Evolutionary conservation across 2,797 vertebrate species (phyloP).

Genomic region (Dermochelys coriacea): DNA sequence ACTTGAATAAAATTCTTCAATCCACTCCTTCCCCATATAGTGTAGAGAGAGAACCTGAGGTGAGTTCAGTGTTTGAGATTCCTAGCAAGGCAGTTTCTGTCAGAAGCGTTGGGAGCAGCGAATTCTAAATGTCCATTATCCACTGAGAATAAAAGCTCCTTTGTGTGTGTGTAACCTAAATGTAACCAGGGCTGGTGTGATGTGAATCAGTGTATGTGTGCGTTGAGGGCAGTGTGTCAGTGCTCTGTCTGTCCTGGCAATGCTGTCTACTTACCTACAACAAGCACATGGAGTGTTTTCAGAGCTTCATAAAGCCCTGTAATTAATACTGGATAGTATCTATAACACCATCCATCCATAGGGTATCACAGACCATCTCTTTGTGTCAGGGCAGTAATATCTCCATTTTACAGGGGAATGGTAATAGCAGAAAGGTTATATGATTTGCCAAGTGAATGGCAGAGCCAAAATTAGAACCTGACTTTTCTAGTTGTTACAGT

Average conservation of each 20-base stretch:
- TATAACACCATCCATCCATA: slow-evolving; percentile 66
- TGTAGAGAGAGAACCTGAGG: not conserved
- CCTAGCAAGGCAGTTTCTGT: slow-evolving; percentile 29
- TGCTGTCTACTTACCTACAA: slow-evolving; percentile 64
- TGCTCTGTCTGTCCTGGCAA: slow-evolving; percentile 15
- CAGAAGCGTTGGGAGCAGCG: slow-evolving; percentile 19
- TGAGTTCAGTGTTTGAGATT: not conserved
- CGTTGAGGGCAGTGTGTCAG: slow-evolving; percentile 12
- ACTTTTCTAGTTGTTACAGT: not conserved
- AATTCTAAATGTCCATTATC: slow-evolving; percentile 62
- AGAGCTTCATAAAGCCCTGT: slow-evolving; percentile 69
- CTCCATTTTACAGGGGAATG: not conserved
- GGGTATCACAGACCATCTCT: slow-evolving; percentile 55
- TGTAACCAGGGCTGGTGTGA: not conserved
- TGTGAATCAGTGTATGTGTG: not conserved
- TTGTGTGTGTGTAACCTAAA: slow-evolving; percentile 44
- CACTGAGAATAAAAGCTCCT: slow-evolving; percentile 65
- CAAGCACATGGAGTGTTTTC: slow-evolving; percentile 45
- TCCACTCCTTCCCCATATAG: fast-evolving
- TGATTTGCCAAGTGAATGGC: not conserved
- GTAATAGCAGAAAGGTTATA: not conserved
- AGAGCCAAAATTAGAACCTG: not conserved
- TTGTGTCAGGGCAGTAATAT: not conserved
- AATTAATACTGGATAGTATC: slow-evolving; percentile 63
- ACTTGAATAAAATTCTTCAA: not conserved